Base-by-base conservation (phyloP, 2,797 vertebrate genomes). In the Myoxocephalus aenaeus region DNA sequence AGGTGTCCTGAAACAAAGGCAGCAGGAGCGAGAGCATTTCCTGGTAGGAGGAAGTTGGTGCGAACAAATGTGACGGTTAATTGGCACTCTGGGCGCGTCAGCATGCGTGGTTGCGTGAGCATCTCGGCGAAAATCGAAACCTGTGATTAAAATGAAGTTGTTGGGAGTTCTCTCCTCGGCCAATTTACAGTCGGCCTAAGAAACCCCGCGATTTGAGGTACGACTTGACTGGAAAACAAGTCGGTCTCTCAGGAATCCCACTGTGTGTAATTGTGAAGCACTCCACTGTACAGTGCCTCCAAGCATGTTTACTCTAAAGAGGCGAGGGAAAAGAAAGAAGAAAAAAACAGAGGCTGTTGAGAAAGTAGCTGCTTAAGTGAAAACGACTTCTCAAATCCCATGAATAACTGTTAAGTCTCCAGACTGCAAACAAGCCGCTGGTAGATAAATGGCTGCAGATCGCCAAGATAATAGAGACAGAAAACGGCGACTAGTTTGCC, bases 361-460 rank as follows among this genome's bases (percentile, higher is more conserved):
- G 83, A 86, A 87, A 92, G 90, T 73, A 87, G 75, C 82, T 79
- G 73, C 82, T 81, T 87, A 88, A 89, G 80, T 89, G 86, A 87
- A 84, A 88, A 83, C 50, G 82, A 92, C 91, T 89, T 80, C 54
- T 81, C 72, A 81, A 85, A 89, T 88, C 76, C 73, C 79, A 70
- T 83, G 86, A 90, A 92, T 87, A 89, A 89, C 69, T 72, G 80
- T 83, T 80, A 72, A 74, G 85, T 82, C 82, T 90, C 80, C 71
- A 68, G 71, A 75, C 88, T 75, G 89, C 80, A 86, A 87, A 88
- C 53, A 70, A 81, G 83, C 73, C 29, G 17, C 68, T 5, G 73
- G 50, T 67, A 79, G 89, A 90, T 81, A 81, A 90, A 89, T 81
- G 80, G 84, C 79, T 58, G 78, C 75, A 70, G 87, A 88, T 89